Evolutionary conservation across 2,797 vertebrate species (phyloP).

Genomic region (Schizopygopsis pylzovi): DNA sequence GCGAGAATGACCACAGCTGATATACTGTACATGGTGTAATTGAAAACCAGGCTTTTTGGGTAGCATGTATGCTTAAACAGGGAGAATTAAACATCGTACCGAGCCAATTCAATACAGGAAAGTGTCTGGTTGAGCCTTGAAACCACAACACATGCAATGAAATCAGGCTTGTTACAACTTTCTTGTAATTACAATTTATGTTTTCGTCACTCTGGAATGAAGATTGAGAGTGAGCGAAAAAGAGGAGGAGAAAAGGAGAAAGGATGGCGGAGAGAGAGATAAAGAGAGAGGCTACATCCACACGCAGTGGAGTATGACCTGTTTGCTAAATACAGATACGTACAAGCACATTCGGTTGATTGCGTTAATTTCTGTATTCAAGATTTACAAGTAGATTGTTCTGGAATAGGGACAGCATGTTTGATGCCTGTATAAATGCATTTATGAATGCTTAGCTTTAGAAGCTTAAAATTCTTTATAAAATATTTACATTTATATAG

Average conservation of each 20-base stretch:
- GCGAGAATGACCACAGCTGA: slow-evolving; percentile 27
- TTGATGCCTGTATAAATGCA: neutral
- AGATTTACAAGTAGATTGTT: too few species aligned
- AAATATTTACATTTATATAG: too few species aligned
- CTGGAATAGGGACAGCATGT: too few species aligned
- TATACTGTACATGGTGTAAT: slow-evolving; percentile 47
- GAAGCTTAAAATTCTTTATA: too few species aligned
- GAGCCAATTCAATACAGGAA: slow-evolving; percentile 30
- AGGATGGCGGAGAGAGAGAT: neutral
- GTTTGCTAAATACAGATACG: neutral
- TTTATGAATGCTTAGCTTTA: neutral
- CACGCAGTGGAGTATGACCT: neutral
- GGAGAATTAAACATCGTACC: slow-evolving; percentile 43
- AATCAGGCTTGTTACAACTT: slow-evolving; percentile 27
- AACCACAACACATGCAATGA: slow-evolving; percentile 47
- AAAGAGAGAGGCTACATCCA: neutral
- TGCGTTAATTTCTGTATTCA: too few species aligned
- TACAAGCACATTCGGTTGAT: too few species aligned
- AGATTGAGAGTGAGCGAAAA: neutral
- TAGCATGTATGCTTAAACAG: slow-evolving; percentile 46
- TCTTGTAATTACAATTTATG: slow-evolving; percentile 47
- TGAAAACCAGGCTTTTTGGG: slow-evolving; percentile 46
- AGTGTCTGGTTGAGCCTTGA: slow-evolving; percentile 43
- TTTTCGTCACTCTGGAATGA: neutral
- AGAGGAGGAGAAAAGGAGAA: slow-evolving; percentile 32